Base-by-base conservation (phyloP, 1,140 invertebrate species). In the Drosophila truncata region DNA sequence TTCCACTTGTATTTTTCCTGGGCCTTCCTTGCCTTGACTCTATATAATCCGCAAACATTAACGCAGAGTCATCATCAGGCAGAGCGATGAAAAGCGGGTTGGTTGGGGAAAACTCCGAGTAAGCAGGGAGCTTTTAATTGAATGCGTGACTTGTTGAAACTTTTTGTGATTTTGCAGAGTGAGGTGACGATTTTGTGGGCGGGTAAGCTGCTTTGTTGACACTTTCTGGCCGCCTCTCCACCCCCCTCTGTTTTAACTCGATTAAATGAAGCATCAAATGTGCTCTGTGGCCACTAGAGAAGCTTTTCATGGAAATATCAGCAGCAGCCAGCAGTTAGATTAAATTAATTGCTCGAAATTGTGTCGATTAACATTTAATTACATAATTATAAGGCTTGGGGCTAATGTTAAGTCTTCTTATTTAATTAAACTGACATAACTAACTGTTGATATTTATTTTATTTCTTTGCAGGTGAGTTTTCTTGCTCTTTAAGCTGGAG, bases 61-160 rank as follows among this genome's bases (percentile, higher is more conserved):
- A 82, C 59, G 60, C 82, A 65, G 61, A 42, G 39, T 52, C 44
- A 46, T 20, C 42, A 49, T 54, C 20, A 0, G 11, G 7, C 16
- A 3, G 8, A 27, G 10, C 14, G 41, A 25, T n/a, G 33, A 16
- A 46, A 63, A 16, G 49, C 27, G n/a, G 49, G 27, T 1, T 11
- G 25, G 6, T 10, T n/a, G 18, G 20, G 44, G 33, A 37, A 33
- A 54, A 52, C 41, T 52, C 62, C 23, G 55, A 37, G 58, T 57
- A 41, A 29, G 42, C 58, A 58, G 35, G 37, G 33, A 60, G 57
- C 62, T 87, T 84, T 90, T 88, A 88, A 88, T 88, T 88, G 81
- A 88, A 82, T 88, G 85, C 85, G 85, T 88, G 85, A 90, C 85
- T 88, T 84, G 81, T 88, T 78, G 70, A 78, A 79, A 90, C 74